Evolutionary conservation across 2,888 invertebrate genomes (phyloP), one percentile per base, ranked within the genome.

Genomic region (Entomobrya multifasciata): DNA sequence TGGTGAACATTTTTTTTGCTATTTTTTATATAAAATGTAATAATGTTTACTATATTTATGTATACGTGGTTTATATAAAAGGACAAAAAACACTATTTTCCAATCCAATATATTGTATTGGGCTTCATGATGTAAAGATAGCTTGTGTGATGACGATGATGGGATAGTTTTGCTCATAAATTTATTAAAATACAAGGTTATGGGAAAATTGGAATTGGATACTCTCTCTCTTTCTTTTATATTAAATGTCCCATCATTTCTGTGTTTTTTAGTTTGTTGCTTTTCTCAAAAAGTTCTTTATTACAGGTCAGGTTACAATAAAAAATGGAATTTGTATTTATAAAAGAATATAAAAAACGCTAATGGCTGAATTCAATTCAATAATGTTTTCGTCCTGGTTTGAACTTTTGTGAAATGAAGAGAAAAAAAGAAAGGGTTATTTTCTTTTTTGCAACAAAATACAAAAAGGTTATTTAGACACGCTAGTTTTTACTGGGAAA

Each of bases 131-230:
- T 22, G n/a, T 8, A 15, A 49, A 62, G 62, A 62, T 25, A 25
- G 62, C 15, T 25, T 55, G 15, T 10, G n/a, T 22, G 27, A 25
- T 25, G 25, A 49, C 27, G 27, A 72, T 47, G 72, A 49, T 72
- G 72, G 72, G 72, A 72, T 72, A 49, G 47, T 72, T 72, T 47
- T 47, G 52, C 65, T 85, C 80, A 86, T 86, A 86, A 80, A 86
- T 86, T 86, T 86, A 86, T 86, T 74, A 86, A 86, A 72, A 60
- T 72, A 52, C 49, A 52, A 74, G 62, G 74, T 86, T 74, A 80
- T 81, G 81, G 86, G 86, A 86, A 74, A 74, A 74, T 80, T 81
- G 86, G 86, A 86, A 86, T 81, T 81, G 77, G 86, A 86, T 81
- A 86, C 86, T 67, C 65, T 74, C 27, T 74, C 52, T 52, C 25